These are phyloP conservation scores for Ceratitis capitata DNA, from an alignment of 1,140 invertebrate species.

Conservation along the genomic window DNA sequence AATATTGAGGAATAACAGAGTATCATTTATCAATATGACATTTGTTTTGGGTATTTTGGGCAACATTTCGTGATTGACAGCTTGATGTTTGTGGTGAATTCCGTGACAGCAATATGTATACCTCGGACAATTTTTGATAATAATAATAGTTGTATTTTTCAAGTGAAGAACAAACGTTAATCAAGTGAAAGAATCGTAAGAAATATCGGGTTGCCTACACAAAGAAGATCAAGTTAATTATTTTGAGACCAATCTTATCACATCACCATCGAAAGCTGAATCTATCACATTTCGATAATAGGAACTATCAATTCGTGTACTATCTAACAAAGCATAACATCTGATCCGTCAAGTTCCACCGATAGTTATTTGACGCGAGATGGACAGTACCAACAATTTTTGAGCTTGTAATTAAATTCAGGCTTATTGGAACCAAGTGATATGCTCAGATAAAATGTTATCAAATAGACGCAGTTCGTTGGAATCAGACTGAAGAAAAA, in stretches of 20 bases:
- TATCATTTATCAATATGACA: background rate
- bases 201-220: background rate
- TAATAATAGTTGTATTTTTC: conserved; percentile 1
- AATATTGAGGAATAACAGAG: background rate
- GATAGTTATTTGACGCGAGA: background rate
- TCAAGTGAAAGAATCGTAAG: background rate
- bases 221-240: background rate
- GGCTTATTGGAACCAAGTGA: background rate
- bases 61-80: background rate
- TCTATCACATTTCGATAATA: background rate
- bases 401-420: background rate
- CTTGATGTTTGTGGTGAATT: background rate
- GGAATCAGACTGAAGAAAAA: background rate
- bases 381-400: background rate
- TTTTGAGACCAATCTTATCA: background rate
- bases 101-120: background rate
- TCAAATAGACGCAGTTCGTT: background rate
- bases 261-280: background rate
- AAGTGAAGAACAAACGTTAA: background rate
- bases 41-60: too few species aligned
- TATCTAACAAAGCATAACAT: conserved; percentile 1
- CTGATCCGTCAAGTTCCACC: background rate
- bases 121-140: background rate
- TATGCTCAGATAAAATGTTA: background rate
- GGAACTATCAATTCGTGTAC: background rate